A percentile compares a stretch with the other conserved stretches of the same genome.
Evolutionary conservation across 1,140 invertebrate genomes (phyloP).

Genomic region (Acromyrmex echinatior): DNA sequence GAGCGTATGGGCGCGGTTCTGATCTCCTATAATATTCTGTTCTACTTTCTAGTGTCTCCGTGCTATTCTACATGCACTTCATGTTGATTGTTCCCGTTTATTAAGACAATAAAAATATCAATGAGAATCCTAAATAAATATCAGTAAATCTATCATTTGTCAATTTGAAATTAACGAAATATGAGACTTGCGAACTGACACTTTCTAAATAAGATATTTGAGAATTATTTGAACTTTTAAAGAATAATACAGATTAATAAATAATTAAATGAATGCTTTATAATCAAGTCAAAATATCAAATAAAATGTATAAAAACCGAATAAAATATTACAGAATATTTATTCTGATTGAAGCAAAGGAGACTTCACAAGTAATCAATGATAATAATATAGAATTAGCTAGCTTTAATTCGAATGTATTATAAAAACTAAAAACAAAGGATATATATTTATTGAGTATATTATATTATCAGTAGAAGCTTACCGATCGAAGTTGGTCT

Average conservation of each 20-base stretch:
- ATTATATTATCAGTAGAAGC: not conserved
- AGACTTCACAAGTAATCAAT: not conserved
- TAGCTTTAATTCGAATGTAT: not conserved
- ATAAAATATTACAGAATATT: not conserved
- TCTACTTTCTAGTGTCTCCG: conserved; percentile 31
- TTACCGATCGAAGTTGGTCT: too few relatives aligned
- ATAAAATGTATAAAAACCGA: not conserved
- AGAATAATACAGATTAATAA: not conserved
- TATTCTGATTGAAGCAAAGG: not conserved
- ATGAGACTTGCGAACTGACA: not conserved
- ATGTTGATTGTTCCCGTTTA: conserved; percentile 24
- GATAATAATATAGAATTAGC: not conserved
- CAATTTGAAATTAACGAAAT: conserved; percentile 7
- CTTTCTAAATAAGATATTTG: not conserved
- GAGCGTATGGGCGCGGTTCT: conserved; percentile 82
- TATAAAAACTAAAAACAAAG: not conserved
- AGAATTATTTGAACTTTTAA: not conserved
- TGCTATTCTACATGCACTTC: not conserved
- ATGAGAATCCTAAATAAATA: not conserved
- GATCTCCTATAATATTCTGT: conserved; percentile 53
- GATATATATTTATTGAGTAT: not conserved
- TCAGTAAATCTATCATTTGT: not conserved
- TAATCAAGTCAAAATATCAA: not conserved
- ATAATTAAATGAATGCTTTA: not conserved
- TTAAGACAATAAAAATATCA: not conserved